Base-by-base conservation (phyloP, 2,113 vertebrate genomes). In the Nyctibius bracteatus region DNA sequence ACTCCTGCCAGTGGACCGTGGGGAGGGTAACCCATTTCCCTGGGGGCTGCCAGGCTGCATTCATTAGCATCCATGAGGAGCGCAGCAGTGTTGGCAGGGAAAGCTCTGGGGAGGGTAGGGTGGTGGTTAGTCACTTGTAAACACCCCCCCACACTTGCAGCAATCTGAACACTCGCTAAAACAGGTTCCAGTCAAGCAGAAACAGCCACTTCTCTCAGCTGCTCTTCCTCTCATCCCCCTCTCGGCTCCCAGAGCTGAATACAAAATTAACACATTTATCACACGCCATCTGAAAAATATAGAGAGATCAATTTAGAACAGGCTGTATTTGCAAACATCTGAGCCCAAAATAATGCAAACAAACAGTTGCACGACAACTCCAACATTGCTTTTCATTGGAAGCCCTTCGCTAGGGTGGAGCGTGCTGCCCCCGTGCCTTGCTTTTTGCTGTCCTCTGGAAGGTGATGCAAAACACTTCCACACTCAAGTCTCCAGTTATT, bases 261-360 rank as follows among this genome's bases (percentile, higher is more conserved):
- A 62, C 54, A 81, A 96, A 95, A 93, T 96, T 52, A 95, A 86
- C 93, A 85, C 77, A 74, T 96, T 96, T 96, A 87, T 95, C 92
- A 91, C 80, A 92, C 2, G 10, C 43, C 0, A 9, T 70, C 91
- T 95, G 82, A 88, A 71, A 91, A 86, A 87, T 59, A 86, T 28
- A 88, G 51, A 83, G 61, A 46, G 12, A 94, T 83, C 80, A 47
- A 30, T 95, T 95, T 92, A 93, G 91, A 96, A 66, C 84, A 90
- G 68, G 54, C 75, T 87, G 54, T 95, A 90, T 97, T 97, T 97
- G 91, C 95, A 97, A 96, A 96, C 95, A 95, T 96, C 82, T 85
- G 81, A 96, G 88, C 62, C 81, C 72, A 81, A 82, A 96, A 94
- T 92, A 95, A 77, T 24, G 8, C 82, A 94, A 95, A 95, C 89